Percentiles rank a stretch among this genome's conserved stretches.
Conservation (phyloP, 2,888 invertebrate species). For the Drosophila falleni region DNA sequence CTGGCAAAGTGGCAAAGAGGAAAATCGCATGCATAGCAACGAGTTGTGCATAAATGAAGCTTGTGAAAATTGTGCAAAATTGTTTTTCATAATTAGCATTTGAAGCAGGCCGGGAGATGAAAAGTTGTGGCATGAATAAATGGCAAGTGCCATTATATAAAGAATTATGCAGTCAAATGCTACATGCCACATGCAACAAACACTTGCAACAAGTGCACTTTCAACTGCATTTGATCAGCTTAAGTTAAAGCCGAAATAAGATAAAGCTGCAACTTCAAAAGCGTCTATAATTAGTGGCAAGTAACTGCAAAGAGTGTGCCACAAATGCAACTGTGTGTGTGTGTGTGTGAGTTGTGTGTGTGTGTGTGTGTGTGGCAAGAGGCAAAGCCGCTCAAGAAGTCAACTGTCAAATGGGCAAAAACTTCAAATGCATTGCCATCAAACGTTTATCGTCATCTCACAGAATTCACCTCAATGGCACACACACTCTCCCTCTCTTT, state of each 20-base stretch:
- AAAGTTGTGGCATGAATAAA: not conserved
- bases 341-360: not conserved
- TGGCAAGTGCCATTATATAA: not conserved
- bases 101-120: constrained; percentile 37
- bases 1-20: constrained; percentile 67
- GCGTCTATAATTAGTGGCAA: constrained; percentile 15
- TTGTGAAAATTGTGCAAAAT: constrained; percentile 56
- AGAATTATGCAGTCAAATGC: constrained; percentile 1
- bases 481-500: too few species aligned
- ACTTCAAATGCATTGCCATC: constrained; percentile 36
- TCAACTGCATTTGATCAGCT: not conserved
- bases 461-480: constrained; percentile 39
- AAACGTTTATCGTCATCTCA: constrained; percentile 57
- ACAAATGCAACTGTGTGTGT: not conserved
- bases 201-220: constrained; percentile 1
- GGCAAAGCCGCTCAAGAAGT: constrained; percentile 36
- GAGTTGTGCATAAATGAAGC: constrained; percentile 62
- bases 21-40: constrained; percentile 81
- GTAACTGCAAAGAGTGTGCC: not conserved
- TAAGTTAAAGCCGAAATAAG: not conserved
- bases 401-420: constrained; percentile 43
- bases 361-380: constrained; percentile 1
- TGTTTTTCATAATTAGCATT: constrained; percentile 73
- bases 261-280: constrained; percentile 6
- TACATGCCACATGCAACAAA: not conserved